Evolutionary conservation across 2,797 vertebrate species (phyloP).

Genomic region (Aplochiton taeniatus): DNA sequence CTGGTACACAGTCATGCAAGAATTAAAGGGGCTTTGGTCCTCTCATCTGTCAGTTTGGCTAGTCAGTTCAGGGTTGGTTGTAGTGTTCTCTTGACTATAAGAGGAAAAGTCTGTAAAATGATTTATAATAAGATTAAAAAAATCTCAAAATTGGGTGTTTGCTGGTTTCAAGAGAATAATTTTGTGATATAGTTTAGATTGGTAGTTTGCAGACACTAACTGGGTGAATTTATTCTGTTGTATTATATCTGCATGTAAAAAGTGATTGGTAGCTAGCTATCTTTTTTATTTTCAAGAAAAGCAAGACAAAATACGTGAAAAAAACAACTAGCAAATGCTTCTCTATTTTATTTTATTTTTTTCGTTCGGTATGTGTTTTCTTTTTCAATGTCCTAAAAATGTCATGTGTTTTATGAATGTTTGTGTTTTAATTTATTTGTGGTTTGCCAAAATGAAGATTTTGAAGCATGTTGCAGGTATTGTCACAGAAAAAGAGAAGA

Average conservation of each 20-base stretch:
- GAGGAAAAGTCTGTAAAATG: conserved; percentile 70
- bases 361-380: conserved; percentile 63
- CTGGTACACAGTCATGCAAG: conserved; percentile 71
- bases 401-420: conserved; percentile 77
- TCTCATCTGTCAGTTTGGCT: conserved; percentile 62
- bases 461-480: conserved; percentile 76
- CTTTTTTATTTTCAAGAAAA: conserved; percentile 70
- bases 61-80: conserved; percentile 69
- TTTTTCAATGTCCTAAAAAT: conserved; percentile 70
- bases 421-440: conserved; percentile 83
- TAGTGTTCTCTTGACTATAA: conserved; percentile 64
- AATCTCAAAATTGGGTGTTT: conserved; percentile 77
- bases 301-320: conserved; percentile 59
- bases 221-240: conserved; percentile 82
- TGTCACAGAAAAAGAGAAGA: conserved; percentile 72
- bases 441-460: conserved; percentile 82
- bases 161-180: conserved; percentile 76
- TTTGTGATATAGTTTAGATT: conserved; percentile 84
- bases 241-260: conserved; percentile 87
- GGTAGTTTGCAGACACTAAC: conserved; percentile 84
- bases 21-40: conserved; percentile 58
- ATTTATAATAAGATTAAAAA: conserved; percentile 74
- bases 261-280: conserved; percentile 83
- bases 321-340: conserved; percentile 70
- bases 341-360: conserved; percentile 58